Conservation (phyloP, 2,113 vertebrate species). For the Rallus limicola region DNA sequence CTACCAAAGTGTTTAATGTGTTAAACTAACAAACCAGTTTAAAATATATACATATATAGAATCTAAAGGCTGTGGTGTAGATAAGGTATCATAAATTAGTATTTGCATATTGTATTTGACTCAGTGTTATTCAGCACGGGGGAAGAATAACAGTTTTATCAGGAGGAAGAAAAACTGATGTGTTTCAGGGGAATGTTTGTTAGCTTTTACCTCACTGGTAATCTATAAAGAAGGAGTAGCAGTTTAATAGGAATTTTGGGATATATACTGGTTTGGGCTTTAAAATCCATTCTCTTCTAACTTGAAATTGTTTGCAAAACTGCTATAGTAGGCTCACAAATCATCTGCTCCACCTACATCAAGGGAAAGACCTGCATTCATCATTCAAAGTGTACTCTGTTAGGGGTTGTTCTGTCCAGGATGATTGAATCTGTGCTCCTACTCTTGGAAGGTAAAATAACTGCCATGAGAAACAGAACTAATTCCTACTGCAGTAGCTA, state of each 20-base stretch:
- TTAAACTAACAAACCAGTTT: neutral
- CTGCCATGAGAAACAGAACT: neutral
- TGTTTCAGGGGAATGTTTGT: neutral
- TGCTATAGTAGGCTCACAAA: neutral
- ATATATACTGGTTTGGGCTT: neutral
- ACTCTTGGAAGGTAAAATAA: neutral
- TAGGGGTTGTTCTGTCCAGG: neutral
- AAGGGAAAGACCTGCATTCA: neutral
- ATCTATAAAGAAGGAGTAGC: neutral
- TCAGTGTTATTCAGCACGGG: neutral
- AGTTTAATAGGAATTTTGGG: neutral
- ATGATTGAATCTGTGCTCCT: neutral
- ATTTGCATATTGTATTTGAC: neutral
- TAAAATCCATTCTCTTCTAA: neutral
- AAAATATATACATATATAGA: rapidly evolving
- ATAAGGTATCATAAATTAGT: neutral
- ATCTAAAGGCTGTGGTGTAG: neutral
- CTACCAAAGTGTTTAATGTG: neutral
- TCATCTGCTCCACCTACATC: neutral
- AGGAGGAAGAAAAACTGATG: neutral
- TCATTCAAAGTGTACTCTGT: neutral
- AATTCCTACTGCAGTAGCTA: neutral
- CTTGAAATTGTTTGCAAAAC: neutral
- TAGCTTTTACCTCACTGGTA: neutral
- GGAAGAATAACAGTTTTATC: neutral